A percentile compares a stretch with the other conserved stretches of the same genome.
phyloP scores from a whole-genome alignment of 1,140 invertebrate species.

The Parasteatoda tepidariorum region DNA sequence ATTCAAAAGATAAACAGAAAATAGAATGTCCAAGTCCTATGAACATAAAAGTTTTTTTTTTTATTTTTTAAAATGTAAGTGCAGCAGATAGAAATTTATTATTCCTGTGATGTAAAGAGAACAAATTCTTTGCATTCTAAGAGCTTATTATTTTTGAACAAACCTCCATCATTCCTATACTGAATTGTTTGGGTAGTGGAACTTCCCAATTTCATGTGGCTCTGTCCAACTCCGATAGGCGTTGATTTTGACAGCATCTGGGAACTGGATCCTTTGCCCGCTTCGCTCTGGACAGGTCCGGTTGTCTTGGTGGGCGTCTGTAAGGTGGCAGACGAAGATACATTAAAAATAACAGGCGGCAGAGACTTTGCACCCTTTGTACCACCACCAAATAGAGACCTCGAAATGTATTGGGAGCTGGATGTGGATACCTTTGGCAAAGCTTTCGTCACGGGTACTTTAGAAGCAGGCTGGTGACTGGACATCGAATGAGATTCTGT shows the following conservation, averaged over 20 bases:
- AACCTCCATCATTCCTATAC: conserved; percentile 55
- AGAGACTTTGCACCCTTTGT: conserved; percentile 28
- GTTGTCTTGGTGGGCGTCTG: conserved; percentile 19
- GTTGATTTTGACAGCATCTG: conserved; percentile 29
- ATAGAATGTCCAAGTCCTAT: too few species aligned
- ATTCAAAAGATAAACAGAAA: too few species aligned
- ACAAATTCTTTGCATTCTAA: too few species aligned
- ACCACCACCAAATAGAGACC: conserved; percentile 24
- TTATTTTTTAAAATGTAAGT: too few species aligned
- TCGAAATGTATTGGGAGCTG: conserved; percentile 8
- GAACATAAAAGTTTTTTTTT: too few species aligned
- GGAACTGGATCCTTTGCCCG: neutral
- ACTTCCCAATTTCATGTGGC: conserved; percentile 17
- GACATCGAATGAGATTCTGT: conserved; percentile 2
- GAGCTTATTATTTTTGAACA: too few species aligned
- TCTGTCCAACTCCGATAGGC: conserved; percentile 4
- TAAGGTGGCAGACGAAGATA: neutral
- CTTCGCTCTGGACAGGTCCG: conserved; percentile 10
- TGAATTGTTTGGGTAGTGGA: conserved; percentile 39
- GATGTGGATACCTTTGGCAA: conserved; percentile 1
- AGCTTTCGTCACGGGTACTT: neutral
- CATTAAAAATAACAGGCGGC: conserved; percentile 45
- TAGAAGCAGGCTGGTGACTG: conserved; percentile 1
- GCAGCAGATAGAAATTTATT: too few species aligned
- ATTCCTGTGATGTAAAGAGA: too few species aligned